Conservation (phyloP, 2,113 vertebrate genomes). For the Asarcornis scutulata region DNA sequence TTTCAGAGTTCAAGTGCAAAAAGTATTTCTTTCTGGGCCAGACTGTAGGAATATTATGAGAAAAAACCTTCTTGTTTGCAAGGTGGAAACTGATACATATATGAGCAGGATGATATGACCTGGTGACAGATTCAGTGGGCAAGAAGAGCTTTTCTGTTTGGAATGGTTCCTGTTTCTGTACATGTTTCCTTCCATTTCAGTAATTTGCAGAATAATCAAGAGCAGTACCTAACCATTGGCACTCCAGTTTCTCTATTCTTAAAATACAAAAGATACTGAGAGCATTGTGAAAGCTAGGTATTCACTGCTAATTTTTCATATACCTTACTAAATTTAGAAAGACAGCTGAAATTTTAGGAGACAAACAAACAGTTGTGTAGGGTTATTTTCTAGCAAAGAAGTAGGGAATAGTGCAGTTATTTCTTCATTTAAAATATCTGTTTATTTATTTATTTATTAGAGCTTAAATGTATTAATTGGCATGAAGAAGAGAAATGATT, state of each 20-base stretch:
- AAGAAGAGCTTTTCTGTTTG: neutral
- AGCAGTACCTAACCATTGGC: neutral
- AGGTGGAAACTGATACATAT: neutral
- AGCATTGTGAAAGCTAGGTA: neutral
- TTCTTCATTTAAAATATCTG: neutral
- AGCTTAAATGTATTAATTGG: neutral
- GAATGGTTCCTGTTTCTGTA: neutral
- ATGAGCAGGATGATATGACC: neutral
- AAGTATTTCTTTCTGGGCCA: neutral
- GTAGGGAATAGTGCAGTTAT: rapidly evolving
- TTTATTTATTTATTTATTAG: neutral
- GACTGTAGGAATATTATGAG: neutral
- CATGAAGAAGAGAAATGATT: neutral
- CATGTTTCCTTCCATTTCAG: neutral
- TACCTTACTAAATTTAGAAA: neutral
- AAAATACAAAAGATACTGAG: neutral
- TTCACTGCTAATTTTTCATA: neutral
- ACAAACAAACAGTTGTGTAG: neutral
- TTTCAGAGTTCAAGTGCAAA: neutral
- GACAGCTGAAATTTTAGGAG: neutral
- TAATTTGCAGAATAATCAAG: neutral
- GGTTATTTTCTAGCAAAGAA: neutral
- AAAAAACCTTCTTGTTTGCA: neutral
- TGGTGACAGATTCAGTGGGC: neutral
- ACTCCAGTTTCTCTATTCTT: neutral